phyloP scores from a whole-genome alignment of 2,888 invertebrate genomes.

The Petrolisthes manimaculis region DNA sequence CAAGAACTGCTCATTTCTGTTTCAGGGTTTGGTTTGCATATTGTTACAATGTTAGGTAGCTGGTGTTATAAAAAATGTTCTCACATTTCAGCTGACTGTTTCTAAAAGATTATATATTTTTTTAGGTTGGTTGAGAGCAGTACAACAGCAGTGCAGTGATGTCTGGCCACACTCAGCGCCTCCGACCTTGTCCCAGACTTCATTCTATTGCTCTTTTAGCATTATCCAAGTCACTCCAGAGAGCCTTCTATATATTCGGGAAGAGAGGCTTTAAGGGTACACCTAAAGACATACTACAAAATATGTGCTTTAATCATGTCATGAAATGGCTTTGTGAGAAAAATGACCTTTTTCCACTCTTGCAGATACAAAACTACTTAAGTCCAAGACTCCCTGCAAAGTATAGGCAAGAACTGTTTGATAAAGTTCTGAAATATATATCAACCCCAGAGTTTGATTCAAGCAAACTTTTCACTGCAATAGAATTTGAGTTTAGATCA shows the following conservation, averaged over 20 bases:
- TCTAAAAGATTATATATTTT: too few relatives aligned
- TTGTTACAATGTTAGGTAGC: too few relatives aligned
- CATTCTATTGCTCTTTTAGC: neutral
- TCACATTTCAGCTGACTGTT: too few relatives aligned
- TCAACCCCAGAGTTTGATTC: conserved; percentile 18
- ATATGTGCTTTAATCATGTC: neutral
- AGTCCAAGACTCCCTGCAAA: neutral
- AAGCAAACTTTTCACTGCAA: neutral
- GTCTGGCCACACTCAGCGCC: neutral
- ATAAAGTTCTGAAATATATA: conserved; percentile 7
- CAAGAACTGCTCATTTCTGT: too few relatives aligned
- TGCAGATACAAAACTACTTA: conserved; percentile 13
- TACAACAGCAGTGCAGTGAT: too few relatives aligned
- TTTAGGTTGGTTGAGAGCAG: too few relatives aligned
- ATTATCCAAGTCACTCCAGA: neutral
- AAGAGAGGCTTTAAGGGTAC: neutral
- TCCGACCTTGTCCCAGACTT: neutral
- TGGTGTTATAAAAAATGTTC: too few relatives aligned
- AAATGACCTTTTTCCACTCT: neutral
- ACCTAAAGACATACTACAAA: neutral
- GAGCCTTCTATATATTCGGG: neutral
- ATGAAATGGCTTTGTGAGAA: conserved; percentile 14
- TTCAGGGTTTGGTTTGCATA: too few relatives aligned
- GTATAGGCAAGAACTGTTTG: conserved; percentile 21
- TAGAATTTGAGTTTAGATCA: conserved; percentile 26